Evolutionary conservation across 2,888 invertebrate species (phyloP).

Genomic region (Limenitis camilla): DNA sequence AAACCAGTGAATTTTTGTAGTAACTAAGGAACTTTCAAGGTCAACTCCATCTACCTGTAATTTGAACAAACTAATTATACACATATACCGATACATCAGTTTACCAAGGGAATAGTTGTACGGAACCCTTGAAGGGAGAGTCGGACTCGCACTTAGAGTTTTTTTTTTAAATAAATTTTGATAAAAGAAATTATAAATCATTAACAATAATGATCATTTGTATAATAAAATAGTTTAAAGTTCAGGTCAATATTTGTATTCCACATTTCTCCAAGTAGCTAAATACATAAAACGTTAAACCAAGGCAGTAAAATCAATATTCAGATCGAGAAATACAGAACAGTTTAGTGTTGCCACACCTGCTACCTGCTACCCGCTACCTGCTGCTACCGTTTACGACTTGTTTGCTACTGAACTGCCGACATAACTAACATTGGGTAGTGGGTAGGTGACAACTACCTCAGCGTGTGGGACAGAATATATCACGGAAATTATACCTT

Average conservation of each 20-base stretch:
- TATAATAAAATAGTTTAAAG: too few relatives aligned
- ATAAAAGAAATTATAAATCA: too few relatives aligned
- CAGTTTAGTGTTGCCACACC: slow-evolving; percentile 26
- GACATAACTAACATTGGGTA: neutral
- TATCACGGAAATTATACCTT: neutral
- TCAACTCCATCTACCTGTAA: too few relatives aligned
- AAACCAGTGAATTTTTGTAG: too few relatives aligned
- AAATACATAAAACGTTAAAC: slow-evolving; percentile 1
- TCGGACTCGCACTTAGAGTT: too few relatives aligned
- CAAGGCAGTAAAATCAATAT: slow-evolving; percentile 17
- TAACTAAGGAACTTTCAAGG: too few relatives aligned
- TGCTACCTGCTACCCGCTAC: slow-evolving; percentile 7
- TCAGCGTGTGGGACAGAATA: neutral
- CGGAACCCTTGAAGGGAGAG: too few relatives aligned
- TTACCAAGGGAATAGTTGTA: too few relatives aligned
- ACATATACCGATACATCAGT: too few relatives aligned
- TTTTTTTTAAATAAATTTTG: too few relatives aligned
- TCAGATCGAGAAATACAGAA: slow-evolving; percentile 18
- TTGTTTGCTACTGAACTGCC: slow-evolving; percentile 7
- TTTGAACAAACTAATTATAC: too few relatives aligned
- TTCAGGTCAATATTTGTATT: neutral
- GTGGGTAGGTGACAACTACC: slow-evolving; percentile 11
- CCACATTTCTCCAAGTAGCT: neutral
- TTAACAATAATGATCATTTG: too few relatives aligned
- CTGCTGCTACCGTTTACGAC: slow-evolving; percentile 17